These are phyloP conservation scores for Brevimyrus niger DNA, from an alignment of 2,113 vertebrate species.

Conservation along the genomic window DNA sequence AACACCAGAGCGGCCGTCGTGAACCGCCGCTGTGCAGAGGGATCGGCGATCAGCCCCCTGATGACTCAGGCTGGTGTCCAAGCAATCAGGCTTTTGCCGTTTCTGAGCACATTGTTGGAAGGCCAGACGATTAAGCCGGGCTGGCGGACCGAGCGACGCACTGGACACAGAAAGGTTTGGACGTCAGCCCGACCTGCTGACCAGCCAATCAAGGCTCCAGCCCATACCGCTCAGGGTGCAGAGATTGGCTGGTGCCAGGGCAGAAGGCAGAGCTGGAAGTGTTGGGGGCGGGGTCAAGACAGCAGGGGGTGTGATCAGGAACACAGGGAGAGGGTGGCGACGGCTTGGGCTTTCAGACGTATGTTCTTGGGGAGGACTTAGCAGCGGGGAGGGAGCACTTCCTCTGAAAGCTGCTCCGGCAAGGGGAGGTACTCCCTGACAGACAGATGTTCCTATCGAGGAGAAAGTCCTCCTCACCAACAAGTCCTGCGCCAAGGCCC, in stretches of 20 bases:
- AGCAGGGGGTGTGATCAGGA: not conserved
- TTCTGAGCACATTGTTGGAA: not conserved
- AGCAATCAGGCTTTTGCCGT: not conserved
- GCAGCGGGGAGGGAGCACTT: constrained; percentile 1
- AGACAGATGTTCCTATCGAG: constrained; percentile 10
- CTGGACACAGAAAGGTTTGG: not conserved
- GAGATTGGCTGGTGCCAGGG: not conserved
- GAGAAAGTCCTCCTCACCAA: not conserved
- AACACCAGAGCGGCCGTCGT: not conserved
- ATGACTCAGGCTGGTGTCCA: not conserved
- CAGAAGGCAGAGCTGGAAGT: not conserved
- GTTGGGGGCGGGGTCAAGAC: not conserved
- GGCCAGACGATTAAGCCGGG: not conserved
- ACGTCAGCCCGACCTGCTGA: not conserved
- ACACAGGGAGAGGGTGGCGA: not conserved
- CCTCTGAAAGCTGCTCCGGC: not conserved
- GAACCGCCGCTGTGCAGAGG: not conserved
- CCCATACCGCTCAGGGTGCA: not conserved
- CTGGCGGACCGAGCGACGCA: not conserved
- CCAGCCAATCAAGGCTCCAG: not conserved
- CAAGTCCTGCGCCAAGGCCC: not conserved
- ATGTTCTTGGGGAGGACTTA: not conserved
- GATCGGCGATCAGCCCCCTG: not conserved
- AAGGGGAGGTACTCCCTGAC: not conserved
- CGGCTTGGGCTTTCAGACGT: not conserved